These are phyloP conservation scores for Muricea muricata DNA, from an alignment of 92 coral and sea anemone genomes.

Conservation along the genomic window DNA sequence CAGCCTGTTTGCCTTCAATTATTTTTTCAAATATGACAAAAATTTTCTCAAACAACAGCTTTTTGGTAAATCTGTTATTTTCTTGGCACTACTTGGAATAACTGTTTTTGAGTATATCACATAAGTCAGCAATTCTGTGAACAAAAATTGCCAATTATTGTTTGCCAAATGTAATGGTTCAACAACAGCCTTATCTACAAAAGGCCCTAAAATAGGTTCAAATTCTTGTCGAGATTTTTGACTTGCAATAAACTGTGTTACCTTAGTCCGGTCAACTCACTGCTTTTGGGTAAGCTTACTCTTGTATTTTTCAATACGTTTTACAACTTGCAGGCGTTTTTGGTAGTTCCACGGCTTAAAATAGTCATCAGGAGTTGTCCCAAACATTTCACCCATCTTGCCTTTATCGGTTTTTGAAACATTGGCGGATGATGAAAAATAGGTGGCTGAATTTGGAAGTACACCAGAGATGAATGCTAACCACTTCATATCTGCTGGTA, in stretches of 20 bases:
- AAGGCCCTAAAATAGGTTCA: constrained; percentile 52
- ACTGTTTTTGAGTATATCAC: constrained; percentile 49
- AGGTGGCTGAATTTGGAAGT: constrained; percentile 45
- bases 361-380: background rate
- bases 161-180: constrained; percentile 63
- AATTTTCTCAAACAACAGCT: constrained; percentile 44
- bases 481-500: constrained; percentile 61
- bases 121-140: constrained; percentile 27
- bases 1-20: constrained; percentile 52
- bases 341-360: constrained; percentile 61
- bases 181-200: constrained; percentile 54
- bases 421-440: constrained; percentile 59
- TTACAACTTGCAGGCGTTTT: constrained; percentile 34
- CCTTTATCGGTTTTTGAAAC: constrained; percentile 23
- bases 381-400: constrained; percentile 39
- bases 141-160: constrained; percentile 59
- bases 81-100: constrained; percentile 34
- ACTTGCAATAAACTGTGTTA: constrained; percentile 54
- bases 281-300: constrained; percentile 42
- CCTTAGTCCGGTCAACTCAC: constrained; percentile 44
- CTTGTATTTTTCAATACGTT: constrained; percentile 42
- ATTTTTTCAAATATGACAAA: constrained; percentile 38
- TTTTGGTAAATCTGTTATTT: constrained; percentile 25
- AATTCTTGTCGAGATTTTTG: constrained; percentile 61
- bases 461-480: constrained; percentile 53